Evolutionary conservation across 2,797 vertebrate genomes (phyloP).

Genomic region (Selene dorsalis): DNA sequence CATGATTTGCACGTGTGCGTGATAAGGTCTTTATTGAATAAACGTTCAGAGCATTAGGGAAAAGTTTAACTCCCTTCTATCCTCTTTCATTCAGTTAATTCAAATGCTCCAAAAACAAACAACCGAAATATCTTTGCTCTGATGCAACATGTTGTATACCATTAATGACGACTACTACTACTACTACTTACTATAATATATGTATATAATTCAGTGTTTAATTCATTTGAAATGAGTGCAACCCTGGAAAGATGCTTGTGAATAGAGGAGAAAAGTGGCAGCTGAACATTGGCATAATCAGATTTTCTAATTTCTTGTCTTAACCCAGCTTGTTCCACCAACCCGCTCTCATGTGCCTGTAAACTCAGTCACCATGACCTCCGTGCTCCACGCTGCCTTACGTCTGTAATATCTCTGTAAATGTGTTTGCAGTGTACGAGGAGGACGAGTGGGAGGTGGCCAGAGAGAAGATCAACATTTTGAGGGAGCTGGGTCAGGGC

Average conservation of each 20-base stretch:
- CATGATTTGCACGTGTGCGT: background rate
- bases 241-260: background rate
- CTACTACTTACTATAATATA: too few species aligned
- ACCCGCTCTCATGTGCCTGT: background rate
- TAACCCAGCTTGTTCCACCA: background rate
- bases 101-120: background rate
- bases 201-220: background rate
- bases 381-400: too few species aligned
- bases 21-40: background rate
- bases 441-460: slow-evolving; percentile 97
- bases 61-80: background rate
- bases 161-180: too few species aligned
- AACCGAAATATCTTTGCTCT: background rate
- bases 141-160: background rate
- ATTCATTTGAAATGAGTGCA: background rate
- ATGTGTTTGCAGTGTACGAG: slow-evolving; percentile 88
- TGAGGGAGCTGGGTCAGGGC: slow-evolving; percentile 95
- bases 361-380: background rate
- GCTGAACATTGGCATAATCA: background rate
- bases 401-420: background rate
- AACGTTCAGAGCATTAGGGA: background rate
- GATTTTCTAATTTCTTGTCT: background rate
- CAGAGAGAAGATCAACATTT: slow-evolving; percentile 92
- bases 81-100: background rate
- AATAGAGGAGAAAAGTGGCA: background rate